Percentiles rank a stretch among this genome's conserved stretches.
Conservation (phyloP, 1,140 invertebrate genomes). For the Teleogryllus occipitalis region DNA sequence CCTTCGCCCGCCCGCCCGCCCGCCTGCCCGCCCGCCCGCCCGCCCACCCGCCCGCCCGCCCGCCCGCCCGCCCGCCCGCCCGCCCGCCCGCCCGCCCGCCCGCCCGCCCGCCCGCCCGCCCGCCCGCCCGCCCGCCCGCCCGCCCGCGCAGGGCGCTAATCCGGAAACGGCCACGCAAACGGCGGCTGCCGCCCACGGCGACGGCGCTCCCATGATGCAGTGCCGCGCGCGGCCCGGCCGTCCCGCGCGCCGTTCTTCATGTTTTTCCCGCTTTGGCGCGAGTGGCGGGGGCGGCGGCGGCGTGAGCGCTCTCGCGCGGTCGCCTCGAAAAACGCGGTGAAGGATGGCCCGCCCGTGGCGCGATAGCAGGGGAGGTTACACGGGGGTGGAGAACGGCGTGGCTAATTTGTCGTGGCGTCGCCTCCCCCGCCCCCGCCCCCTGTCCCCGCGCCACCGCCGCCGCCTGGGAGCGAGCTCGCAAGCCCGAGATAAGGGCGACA, state of each 20-base stretch:
- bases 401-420: background rate
- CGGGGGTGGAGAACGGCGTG: background rate
- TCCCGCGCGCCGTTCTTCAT: background rate
- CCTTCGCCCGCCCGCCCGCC: too few relatives aligned
- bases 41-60: too few relatives aligned
- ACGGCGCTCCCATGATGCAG: too few relatives aligned
- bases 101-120: too few relatives aligned
- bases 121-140: too few relatives aligned
- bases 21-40: too few relatives aligned
- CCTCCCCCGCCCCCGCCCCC: too few relatives aligned
- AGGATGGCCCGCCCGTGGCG: background rate
- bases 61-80: too few relatives aligned
- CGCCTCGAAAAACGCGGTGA: background rate
- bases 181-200: too few relatives aligned
- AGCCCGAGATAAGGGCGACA: background rate
- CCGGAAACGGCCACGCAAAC: background rate
- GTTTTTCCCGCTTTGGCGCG: background rate
- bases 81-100: too few relatives aligned
- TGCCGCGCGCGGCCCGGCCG: too few relatives aligned
- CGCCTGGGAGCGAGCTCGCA: background rate
- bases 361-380: background rate
- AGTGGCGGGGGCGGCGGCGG: too few relatives aligned
- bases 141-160: background rate
- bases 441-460: background rate
- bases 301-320: background rate